Base-by-base conservation (phyloP, 1,140 invertebrate genomes). In the Drosophila parvula region DNA sequence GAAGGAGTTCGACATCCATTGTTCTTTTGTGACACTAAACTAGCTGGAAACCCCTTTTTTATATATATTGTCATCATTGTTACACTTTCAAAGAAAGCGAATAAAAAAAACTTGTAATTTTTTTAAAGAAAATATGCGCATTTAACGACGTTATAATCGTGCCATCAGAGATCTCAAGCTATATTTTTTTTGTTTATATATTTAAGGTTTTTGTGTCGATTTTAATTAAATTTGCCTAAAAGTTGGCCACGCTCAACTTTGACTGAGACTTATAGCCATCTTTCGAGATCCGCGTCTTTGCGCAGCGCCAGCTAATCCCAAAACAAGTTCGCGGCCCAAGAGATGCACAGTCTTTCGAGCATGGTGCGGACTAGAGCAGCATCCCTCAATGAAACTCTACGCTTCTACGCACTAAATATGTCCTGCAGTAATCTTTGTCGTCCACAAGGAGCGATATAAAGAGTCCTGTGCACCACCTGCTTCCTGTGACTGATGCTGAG, bases 381-480 rank as follows among this genome's bases (percentile, higher is more conserved):
- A 69, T 69, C 65, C 65, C 65, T 55, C 50, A 69, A 53, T 67
- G 65, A 67, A 69, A 65, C 64, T 38, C 61, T 28, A 69, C 61
- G 65, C 65, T 69, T 43, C 61, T 69, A 69, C 65, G 61, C 65
- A 69, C 65, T 69, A 55, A 67, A 28, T 16, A 69, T 48, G 43
- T 64, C 65, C 65, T 69, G 65, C 65, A 69, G 61, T 16, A 28
- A 3, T 22, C 22, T 1, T 22, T 3, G 3, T 1, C 30, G 18
- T 44, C 36, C 30, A 18, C 30, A 22, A 56, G 51, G 65, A 68
- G 30, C 45, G 16, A 14, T 43, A 41, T 12, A 34, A 34, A 18
- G 38, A 32, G 30, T 58, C 64, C 47, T 62, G 70, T 63, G 73
- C 59, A 64, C 70, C 73, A 75, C 73, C 73, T 75, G 73, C 73